A percentile compares a stretch with the other conserved stretches of the same genome.
Conservation (phyloP, 92 coral and sea anemone genomes). For the Actinernus sp. region DNA sequence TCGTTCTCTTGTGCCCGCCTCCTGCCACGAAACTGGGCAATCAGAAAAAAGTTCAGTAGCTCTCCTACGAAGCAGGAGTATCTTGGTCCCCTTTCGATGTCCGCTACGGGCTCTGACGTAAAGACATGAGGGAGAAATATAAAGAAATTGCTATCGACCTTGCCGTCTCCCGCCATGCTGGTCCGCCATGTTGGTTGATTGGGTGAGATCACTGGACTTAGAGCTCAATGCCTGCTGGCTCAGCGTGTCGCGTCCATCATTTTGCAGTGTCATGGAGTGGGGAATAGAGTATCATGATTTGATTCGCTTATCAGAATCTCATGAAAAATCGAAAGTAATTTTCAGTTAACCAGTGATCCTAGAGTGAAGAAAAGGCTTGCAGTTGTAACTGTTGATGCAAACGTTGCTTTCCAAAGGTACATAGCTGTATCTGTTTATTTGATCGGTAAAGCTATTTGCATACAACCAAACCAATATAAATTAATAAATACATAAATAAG, state of each 20-base stretch:
- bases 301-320: conserved; percentile 4
- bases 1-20: conserved; percentile 33
- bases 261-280: conserved; percentile 6
- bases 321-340: conserved; percentile 17
- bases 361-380: neutral
- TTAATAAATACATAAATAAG: too few relatives aligned
- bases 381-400: conserved; percentile 20
- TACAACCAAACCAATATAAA: too few relatives aligned
- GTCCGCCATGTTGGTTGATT: conserved; percentile 59
- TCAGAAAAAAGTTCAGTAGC: conserved; percentile 76
- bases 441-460: too few relatives aligned
- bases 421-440: too few relatives aligned
- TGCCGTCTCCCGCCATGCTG: conserved; percentile 81
- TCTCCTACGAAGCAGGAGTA: conserved; percentile 89
- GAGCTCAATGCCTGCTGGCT: too few relatives aligned
- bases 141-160: conserved; percentile 79
- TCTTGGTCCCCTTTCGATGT: conserved; percentile 83
- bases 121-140: conserved; percentile 78
- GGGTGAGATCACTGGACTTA: neutral
- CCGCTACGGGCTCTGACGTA: conserved; percentile 78
- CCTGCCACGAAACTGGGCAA: conserved; percentile 87
- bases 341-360: conserved; percentile 18
- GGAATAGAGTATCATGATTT: conserved; percentile 6
- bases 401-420: conserved; percentile 5
- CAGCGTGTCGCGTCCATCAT: too few relatives aligned